Base-by-base conservation (phyloP, 2,113 vertebrate genomes). In the Stegastes partitus region DNA sequence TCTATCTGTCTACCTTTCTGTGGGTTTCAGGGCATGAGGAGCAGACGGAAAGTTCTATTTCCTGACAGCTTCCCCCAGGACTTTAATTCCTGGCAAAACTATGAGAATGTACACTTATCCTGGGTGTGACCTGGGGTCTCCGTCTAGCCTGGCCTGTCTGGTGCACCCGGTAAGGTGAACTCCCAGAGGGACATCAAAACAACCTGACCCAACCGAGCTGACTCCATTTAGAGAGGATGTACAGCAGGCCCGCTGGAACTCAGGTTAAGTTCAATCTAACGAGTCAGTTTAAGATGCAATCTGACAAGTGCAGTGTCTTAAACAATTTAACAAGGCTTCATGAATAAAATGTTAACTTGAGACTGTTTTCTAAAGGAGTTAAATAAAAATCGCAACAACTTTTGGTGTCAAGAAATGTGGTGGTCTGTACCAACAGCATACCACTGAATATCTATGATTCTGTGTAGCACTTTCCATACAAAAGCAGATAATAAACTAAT, bases 41-140 rank as follows among this genome's bases (percentile, higher is more conserved):
- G 25, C 25, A 62, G n/a, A 16, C 4, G 19, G 10, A 34, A 34
- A 34, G 0, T 7, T 37, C 50, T 37, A 15, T 45, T 28, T 3
- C 26, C 37, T 47, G 23, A 45, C 68, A 55, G 25, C 51, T 58
- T n/a, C 51, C 16, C 8, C 3, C 16, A 56, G 58, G 75, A 63
- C 42, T 21, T 21, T 28, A 18, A 11, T n/a, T 39, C 16, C 22
- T n/a, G 53, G 44, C 44, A 5, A n/a, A 31, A 23, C 34, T 15
- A 5, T 67, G 44, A 58, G 28, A 21, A 37, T 23, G 59, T 21
- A 34, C 5, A 50, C 2, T 10, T 62, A 42, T 56, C 44, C 50
- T 42, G 5, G 50, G 12, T 63, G 44, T 37, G 42, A 67, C 74
- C n/a, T 7, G 16, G 34, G 66, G 26, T 58, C n/a, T 21, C 34